phyloP scores from a whole-genome alignment of 2,113 vertebrate genomes.

The Opisthocomus hoazin region DNA sequence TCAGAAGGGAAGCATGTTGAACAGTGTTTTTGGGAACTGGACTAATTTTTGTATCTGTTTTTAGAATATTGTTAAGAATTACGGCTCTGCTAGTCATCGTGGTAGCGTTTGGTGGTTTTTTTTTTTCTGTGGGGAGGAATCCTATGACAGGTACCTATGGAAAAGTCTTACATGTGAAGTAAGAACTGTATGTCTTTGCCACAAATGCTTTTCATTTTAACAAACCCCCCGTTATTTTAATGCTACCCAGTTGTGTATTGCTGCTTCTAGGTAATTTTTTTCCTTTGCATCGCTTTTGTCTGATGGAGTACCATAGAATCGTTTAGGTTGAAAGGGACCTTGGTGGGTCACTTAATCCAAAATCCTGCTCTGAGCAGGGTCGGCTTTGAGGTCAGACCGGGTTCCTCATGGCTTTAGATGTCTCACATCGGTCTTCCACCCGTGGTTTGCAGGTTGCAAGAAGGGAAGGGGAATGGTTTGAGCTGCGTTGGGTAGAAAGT shows the following conservation, averaged over 20 bases:
- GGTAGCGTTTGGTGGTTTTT: background rate
- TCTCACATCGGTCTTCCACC: accelerated
- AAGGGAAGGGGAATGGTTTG: background rate
- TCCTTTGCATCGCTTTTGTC: background rate
- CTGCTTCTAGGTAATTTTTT: background rate
- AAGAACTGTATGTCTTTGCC: background rate
- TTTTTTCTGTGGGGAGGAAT: background rate
- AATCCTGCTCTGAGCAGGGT: background rate
- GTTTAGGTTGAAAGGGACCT: background rate
- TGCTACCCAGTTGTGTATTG: background rate
- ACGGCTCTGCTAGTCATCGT: background rate
- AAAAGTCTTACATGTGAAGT: background rate
- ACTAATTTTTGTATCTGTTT: background rate
- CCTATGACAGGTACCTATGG: background rate
- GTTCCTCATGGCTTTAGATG: background rate
- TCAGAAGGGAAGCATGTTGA: background rate
- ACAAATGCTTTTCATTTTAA: background rate
- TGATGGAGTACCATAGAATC: accelerated
- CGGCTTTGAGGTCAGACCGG: accelerated
- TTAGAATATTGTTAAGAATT: background rate
- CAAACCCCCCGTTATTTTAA: background rate
- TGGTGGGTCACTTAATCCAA: background rate
- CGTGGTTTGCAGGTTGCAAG: background rate
- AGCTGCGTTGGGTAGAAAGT: background rate
- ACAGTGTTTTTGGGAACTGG: background rate